Base-by-base conservation (phyloP, 2,113 vertebrate genomes). In the Hippocampus mohnikei region DNA sequence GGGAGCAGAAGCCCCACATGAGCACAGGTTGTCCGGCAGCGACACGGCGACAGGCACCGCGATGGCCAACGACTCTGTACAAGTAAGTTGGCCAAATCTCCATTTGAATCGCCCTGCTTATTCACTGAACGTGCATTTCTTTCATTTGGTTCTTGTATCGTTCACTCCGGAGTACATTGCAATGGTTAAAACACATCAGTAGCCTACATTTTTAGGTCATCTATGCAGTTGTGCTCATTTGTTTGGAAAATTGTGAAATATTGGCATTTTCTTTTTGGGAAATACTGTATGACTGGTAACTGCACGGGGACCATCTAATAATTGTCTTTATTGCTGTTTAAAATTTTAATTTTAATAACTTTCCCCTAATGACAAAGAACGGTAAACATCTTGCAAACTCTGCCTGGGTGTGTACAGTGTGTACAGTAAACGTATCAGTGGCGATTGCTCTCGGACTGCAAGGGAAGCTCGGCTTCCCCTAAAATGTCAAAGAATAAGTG, bases 11-110 rank as follows among this genome's bases (percentile, higher is more conserved):
- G 18, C 33, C 61, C 70, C 77, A 59, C 82, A 83, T 72, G 85
- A 78, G 73, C 68, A 59, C 66, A 79, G 78, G 67, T 78, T 55
- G 71, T 64, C 59, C 66, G 79, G 63, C n/a, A 16, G 23, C 40
- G 42, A 46, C 23, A 65, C 63, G 23, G 63, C 63, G 40, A 67
- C 64, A 62, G 80, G 75, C 80, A 65, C 80, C 42, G 70, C 78
- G 66, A 93, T 93, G 92, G 91, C 92, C 18, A 93, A 93, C 86
- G 92, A 93, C 84, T 91, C 90, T 0, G 80, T 92, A 20, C 91
- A 93, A 87, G 92, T 93, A 90, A 92, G 92, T 90, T 48, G 10
- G 53, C 58, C 8, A 55, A 64, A 23, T 21, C 12, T 7, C 56
- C 0, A 16, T 60, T 59, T 18, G 29, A 18, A 2, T 53, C 23